These are phyloP conservation scores for Eurytoma californica DNA, from an alignment of 2,888 invertebrate genomes.

Conservation along the genomic window DNA sequence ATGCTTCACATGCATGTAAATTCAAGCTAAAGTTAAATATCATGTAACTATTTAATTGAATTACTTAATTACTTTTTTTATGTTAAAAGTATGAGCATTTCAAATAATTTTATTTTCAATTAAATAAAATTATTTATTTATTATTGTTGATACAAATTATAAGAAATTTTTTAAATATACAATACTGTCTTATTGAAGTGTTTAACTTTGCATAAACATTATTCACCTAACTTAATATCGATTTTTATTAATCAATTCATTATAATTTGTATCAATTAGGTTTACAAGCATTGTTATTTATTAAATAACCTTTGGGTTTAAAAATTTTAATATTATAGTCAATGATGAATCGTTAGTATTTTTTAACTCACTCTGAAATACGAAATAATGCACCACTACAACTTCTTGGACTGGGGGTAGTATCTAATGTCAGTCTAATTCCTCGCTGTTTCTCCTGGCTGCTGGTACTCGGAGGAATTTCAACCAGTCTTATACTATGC, in stretches of 20 bases:
- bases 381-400: constrained; percentile 79
- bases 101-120: constrained; percentile 27
- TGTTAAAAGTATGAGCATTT: constrained; percentile 38
- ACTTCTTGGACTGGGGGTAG: constrained; percentile 75
- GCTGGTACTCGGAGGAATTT: constrained; percentile 81
- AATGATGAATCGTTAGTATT: constrained; percentile 37
- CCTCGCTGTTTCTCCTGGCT: constrained; percentile 78
- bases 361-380: constrained; percentile 81
- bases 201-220: too few relatives aligned
- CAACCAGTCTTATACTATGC: constrained; percentile 90
- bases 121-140: constrained; percentile 32
- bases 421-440: constrained; percentile 80
- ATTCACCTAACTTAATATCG: too few relatives aligned
- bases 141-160: constrained; percentile 38
- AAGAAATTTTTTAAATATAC: neutral
- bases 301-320: constrained; percentile 28
- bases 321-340: constrained; percentile 12
- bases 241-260: constrained; percentile 1
- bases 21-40: constrained; percentile 47
- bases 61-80: constrained; percentile 26
- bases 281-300: constrained; percentile 38
- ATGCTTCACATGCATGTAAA: constrained; percentile 54
- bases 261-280: constrained; percentile 39
- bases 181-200: neutral
- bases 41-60: constrained; percentile 26